These are phyloP conservation scores for Carpatolechia fugitivella DNA, from an alignment of 2,888 invertebrate genomes.

Conservation along the genomic window DNA sequence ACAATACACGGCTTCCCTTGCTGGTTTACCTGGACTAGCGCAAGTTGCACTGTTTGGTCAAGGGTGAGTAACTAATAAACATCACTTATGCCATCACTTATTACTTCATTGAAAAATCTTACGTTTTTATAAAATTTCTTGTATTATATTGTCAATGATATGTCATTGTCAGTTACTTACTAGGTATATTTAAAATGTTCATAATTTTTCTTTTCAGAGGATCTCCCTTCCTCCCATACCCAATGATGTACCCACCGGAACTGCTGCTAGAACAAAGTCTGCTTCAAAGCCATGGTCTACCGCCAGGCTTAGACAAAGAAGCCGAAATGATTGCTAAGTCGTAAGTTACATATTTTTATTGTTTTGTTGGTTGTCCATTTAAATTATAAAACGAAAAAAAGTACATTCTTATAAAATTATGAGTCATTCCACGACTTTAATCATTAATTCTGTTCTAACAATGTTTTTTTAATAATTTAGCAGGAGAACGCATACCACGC, in stretches of 20 bases:
- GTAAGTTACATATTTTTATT: slow-evolving; percentile 50
- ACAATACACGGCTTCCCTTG: slow-evolving; percentile 68
- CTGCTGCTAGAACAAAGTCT: slow-evolving; percentile 68
- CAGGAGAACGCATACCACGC: slow-evolving; percentile 55
- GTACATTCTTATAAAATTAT: no score
- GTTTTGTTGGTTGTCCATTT: no score
- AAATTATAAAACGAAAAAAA: no score
- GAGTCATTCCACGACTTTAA: no score
- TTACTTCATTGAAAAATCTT: no score
- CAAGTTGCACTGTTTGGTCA: slow-evolving; percentile 73
- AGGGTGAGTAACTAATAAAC: slow-evolving; percentile 46
- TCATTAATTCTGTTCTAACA: no score
- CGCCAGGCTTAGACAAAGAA: slow-evolving; percentile 70
- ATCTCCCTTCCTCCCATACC: slow-evolving; percentile 71
- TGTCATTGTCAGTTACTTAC: no score
- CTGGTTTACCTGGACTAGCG: slow-evolving; percentile 65
- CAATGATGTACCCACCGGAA: slow-evolving; percentile 75
- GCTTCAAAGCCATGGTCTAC: slow-evolving; percentile 77
- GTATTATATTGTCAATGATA: no score
- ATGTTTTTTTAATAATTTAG: slow-evolving; percentile 28
- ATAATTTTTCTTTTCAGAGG: slow-evolving; percentile 43
- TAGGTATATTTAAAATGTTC: neutral
- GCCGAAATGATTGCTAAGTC: slow-evolving; percentile 72
- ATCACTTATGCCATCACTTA: no score
- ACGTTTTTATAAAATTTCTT: no score